Evolutionary conservation across 1,140 invertebrate species (phyloP), one percentile per base, ranked within the genome.

Genomic region (Phenacoccus solenopsis): DNA sequence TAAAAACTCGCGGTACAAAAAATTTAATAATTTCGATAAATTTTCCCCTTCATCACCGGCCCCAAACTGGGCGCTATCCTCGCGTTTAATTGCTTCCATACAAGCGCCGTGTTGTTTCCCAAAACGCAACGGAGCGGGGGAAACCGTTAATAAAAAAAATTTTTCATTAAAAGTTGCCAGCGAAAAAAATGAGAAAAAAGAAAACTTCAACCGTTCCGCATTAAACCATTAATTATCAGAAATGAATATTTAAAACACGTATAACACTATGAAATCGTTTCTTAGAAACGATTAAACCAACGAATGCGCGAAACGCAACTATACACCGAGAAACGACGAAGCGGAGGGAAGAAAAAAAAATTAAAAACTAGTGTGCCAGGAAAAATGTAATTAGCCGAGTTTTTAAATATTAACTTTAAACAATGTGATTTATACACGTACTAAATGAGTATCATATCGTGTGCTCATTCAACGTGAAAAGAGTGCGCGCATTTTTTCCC

Each of bases 371-470:
- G 38, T 49, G 38, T 49, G 38, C 38, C 38, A 49, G 38, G 38
- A 49, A 49, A 49, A 49, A 49, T 49, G 38, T 49, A 49, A 49
- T 49, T 49, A 49, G 38, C 38, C 20, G 3, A 49, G 38, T 49
- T 49, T 49, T 49, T 49, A 49, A 49, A 49, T 49, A 49, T 49
- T 49, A 49, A 49, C 38, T 49, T 49, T 49, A 49, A 49, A 49
- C 12, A 49, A 49, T 49, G 20, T 49, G 38, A 49, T 49, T 49
- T 49, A 49, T 49, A 49, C 13, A 16, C 5, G 38, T 49, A 4
- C 16, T 2, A 49, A 49, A 49, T 49, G 38, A 49, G 20, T 49
- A 49, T 49, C 38, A 49, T 9, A 49, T 49, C 20, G 38, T 49
- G 38, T 49, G 38, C 38, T 49, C 16, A 49, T 49, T 49, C 38